Conservation (phyloP, 2,113 vertebrate genomes). For the Caloenas nicobarica region DNA sequence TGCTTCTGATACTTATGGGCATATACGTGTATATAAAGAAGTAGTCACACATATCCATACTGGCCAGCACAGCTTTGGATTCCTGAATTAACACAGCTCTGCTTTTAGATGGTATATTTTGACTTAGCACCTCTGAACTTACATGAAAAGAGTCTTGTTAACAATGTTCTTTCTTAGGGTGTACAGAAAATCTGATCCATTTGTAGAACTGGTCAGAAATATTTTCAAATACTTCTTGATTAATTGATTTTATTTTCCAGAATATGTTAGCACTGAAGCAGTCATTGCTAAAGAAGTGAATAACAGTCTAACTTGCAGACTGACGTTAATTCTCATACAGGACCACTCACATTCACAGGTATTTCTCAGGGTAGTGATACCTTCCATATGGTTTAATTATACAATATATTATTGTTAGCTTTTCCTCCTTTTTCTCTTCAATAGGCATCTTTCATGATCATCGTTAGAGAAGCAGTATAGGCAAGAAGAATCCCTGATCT, state of each 20-base stretch:
- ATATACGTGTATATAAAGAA: fast-evolving
- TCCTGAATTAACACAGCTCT: background rate
- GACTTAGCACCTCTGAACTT: background rate
- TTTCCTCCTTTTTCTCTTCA: background rate
- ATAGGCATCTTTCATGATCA: background rate
- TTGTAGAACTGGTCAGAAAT: background rate
- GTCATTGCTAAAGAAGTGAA: background rate
- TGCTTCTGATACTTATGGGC: background rate
- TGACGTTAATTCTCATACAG: background rate
- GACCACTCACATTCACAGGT: background rate
- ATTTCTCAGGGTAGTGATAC: background rate
- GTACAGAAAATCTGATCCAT: background rate
- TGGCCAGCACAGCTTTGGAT: fast-evolving
- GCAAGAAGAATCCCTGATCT: background rate
- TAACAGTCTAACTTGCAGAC: background rate
- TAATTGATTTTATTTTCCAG: background rate
- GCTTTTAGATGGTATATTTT: background rate
- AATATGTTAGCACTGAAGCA: background rate
- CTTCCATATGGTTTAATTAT: background rate
- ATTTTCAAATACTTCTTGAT: background rate
- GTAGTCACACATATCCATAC: background rate
- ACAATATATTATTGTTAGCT: background rate
- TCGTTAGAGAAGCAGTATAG: fast-evolving
- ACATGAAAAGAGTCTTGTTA: background rate
- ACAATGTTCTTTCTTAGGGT: background rate